Conservation (phyloP, 2,888 invertebrate species). For the Limnephilus auricula region DNA sequence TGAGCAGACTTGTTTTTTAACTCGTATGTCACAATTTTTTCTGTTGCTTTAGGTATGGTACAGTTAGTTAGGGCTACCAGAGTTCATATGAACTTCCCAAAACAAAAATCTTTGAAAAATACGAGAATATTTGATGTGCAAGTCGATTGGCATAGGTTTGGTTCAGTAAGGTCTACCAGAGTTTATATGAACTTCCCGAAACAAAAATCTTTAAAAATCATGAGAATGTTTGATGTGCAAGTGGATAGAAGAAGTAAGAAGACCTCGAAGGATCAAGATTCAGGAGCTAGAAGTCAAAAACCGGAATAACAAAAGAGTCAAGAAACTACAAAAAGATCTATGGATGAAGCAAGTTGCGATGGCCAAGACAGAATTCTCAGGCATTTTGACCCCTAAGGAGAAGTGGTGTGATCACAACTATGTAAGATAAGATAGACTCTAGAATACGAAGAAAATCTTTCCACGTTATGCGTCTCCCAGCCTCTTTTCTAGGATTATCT, state of each 20-base stretch:
- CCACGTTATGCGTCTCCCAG: no score
- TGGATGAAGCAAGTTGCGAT: background rate
- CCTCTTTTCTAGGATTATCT: no score
- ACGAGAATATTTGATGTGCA: no score
- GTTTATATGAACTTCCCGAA: background rate
- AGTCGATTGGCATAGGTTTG: no score
- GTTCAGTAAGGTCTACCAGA: background rate
- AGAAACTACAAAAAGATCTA: background rate
- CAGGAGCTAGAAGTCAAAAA: background rate
- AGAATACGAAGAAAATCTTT: background rate
- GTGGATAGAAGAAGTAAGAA: background rate
- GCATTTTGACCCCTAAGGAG: background rate
- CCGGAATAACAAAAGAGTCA: background rate
- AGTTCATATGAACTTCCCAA: background rate
- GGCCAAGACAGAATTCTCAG: background rate
- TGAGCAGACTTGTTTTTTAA: background rate
- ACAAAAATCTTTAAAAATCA: background rate
- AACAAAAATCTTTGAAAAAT: background rate
- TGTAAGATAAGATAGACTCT: background rate
- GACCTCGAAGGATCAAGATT: background rate
- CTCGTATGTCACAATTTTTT: background rate
- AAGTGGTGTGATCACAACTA: background rate
- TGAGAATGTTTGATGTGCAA: no score
- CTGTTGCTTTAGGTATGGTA: background rate
- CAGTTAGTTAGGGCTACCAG: background rate